Evolutionary conservation across 2,113 vertebrate genomes (phyloP), one percentile per base, ranked within the genome.

Genomic region (Syngnathus typhle): DNA sequence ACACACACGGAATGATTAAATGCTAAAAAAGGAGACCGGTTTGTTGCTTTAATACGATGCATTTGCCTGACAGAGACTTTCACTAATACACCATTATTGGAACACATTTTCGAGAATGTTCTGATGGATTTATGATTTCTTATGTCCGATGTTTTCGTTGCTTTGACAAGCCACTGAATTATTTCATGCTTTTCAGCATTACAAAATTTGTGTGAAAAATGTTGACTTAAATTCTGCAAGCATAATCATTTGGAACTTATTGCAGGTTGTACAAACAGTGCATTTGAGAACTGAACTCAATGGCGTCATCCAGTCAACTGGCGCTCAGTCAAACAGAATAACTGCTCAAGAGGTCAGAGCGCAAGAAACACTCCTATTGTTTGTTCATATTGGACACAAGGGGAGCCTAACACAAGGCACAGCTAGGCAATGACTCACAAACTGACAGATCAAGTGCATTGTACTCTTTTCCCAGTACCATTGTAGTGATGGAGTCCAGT

Each of bases 361-460:
- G 66, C 58, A 70, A 89, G 82, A 87, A 89, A 60, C 23, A 80
- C 64, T 27, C 49, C 80, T 69, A 87, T 88, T 91, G 88, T 90
- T 72, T 73, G 71, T 66, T 65, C 82, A 75, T 68, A 67, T 41
- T 82, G 65, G 68, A 86, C 87, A 91, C 88, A 91, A 89, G 71
- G 74, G 76, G 76, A 81, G 71, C 71, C 74, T 83, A 70, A 88
- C 72, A 64, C 32, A 13, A 75, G 67, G 74, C 76, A 55, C 62
- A 71, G 77, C 79, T 62, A 47, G 67, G 78, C 73, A 81, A 76
- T 82, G 89, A 88, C 82, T 89, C 85, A 89, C 32, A 64, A 70
- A 72, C 76, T 79, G 67, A 83, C 47, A 21, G 64, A 76, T 80
- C 44, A 43, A 44, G 60, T 44, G 72, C 76, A 85, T 85, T 87